Base-by-base conservation (phyloP, 2,113 vertebrate species). In the Cottus gobio region DNA sequence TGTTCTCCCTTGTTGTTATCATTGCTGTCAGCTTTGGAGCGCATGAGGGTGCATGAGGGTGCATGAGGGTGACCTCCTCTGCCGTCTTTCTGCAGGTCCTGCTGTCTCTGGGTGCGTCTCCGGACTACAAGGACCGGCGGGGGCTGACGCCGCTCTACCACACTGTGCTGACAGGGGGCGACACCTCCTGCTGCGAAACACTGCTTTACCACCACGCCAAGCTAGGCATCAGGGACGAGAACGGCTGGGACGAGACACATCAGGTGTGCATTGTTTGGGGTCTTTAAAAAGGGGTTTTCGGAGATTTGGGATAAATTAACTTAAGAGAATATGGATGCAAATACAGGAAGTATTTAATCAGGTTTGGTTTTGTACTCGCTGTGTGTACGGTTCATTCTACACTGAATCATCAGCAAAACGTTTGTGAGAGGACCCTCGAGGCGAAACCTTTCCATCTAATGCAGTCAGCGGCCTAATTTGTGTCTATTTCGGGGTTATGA, bases 231-330 rank as follows among this genome's bases (percentile, higher is more conserved):
- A 93, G 95, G 20, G 97, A 98, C 1, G 97, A 98, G 93, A 98
- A 98, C 16, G 97, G 97, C 90, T 98, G 97, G 97, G 96, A 98
- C 54, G 97, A 98, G 84, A 97, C 96, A 30, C 97, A 98, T 87
- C 97, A 98, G 96, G 97, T 1, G 7, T 2, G 10, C 13, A 2
- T 34, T 36, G 22, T 15, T 2, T 24, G n/a, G 16, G 18, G 1
- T n/a, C 20, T 66, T 50, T 18, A 6, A n/a, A 9, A n/a, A 11
- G 7, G 5, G 64, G 0, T 22, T 68, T 57, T 34, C 0, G 4
- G 3, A 11, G 20, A 57, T n/a, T n/a, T n/a, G n/a, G n/a, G n/a
- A n/a, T 15, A 22, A 26, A 63, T 7, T 4, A 12, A 13, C 26
- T 10, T 3, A 11, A 24, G 2, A n/a, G 39, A 44, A 50, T 18